Base-by-base conservation (phyloP, 2,113 vertebrate genomes). In the Phaethon lepturus region DNA sequence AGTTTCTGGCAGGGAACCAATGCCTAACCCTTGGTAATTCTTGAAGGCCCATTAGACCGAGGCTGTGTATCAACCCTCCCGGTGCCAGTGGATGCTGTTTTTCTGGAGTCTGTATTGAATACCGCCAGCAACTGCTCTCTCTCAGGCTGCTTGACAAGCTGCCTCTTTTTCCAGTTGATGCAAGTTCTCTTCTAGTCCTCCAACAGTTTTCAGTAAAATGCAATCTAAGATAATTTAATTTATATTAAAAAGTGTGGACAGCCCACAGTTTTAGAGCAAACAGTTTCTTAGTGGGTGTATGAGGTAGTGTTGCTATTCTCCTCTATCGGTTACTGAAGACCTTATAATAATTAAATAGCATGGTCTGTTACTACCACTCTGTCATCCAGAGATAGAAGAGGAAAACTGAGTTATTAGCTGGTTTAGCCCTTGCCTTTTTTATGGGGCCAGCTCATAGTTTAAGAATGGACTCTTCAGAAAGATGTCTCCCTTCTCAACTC, bases 271-370 rank as follows among this genome's bases (percentile, higher is more conserved):
- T 28, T 10, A 25, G 35, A 74, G 68, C 25, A 52, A 35, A 45
- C 25, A 31, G 10, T 17, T 73, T 38, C 77, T 33, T 14, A 22
- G 20, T 10, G 20, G 17, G 33, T 29, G 16, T 29, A 33, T 6
- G 9, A 44, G 42, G 31, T 35, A 64, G 49, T 1, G 3, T 10
- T 1, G 0, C 15, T 62, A 1, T 25, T 59, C 24, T 80, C 24
- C 16, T 44, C 66, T 18, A 19, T 9, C 1, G 0, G 60, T 49
- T 24, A 74, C 13, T 11, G 47, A 80, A n/a, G 44, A 44, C 28
- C 47, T 38, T 47, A 22, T 1, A 42, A 22, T 29, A 50, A 5
- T 17, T 8, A 50, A 33, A 29, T 14, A 62, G 20, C 14, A 28
- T 5, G 11, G 49, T 31, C 17, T 56, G 19, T 11, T 31, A 82